Conservation (phyloP, 2,797 vertebrate species). For the Ctenosaura bakeri region DNA sequence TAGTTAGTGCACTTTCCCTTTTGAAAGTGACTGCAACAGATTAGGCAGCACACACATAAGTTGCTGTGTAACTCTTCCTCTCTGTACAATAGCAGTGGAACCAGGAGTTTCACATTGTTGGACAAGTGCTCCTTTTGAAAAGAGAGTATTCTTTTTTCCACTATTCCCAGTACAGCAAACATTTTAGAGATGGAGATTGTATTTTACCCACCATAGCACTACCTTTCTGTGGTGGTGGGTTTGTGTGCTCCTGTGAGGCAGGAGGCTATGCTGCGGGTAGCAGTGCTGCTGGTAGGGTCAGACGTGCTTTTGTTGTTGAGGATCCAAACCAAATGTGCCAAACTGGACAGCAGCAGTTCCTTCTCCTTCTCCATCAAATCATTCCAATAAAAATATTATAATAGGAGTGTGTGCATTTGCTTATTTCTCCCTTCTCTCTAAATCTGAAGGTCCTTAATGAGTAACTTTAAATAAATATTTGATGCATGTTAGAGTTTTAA, state of each 20-base stretch:
- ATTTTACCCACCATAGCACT: too few species aligned
- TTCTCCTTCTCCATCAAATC: too few species aligned
- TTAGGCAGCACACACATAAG: background rate
- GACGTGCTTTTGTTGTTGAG: too few species aligned
- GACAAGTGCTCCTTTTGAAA: background rate
- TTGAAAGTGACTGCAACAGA: constrained; percentile 22
- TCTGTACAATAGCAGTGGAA: background rate
- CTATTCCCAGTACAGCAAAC: background rate
- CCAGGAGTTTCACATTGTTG: background rate
- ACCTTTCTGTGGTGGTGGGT: background rate
- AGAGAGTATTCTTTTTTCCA: background rate
- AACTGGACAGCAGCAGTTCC: too few species aligned
- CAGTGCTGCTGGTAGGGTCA: background rate
- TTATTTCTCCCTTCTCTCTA: too few species aligned
- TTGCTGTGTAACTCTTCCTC: background rate
- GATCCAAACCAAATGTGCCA: too few species aligned
- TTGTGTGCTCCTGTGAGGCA: background rate
- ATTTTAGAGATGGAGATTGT: background rate
- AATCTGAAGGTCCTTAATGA: too few species aligned
- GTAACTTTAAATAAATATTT: too few species aligned
- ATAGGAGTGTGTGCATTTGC: too few species aligned
- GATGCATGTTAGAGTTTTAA: too few species aligned
- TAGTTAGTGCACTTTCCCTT: constrained; percentile 4
- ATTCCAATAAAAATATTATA: too few species aligned
- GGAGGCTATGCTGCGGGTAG: too few species aligned